Base-by-base conservation (phyloP, 2,113 vertebrate species). In the Hippocampus barbouri region DNA sequence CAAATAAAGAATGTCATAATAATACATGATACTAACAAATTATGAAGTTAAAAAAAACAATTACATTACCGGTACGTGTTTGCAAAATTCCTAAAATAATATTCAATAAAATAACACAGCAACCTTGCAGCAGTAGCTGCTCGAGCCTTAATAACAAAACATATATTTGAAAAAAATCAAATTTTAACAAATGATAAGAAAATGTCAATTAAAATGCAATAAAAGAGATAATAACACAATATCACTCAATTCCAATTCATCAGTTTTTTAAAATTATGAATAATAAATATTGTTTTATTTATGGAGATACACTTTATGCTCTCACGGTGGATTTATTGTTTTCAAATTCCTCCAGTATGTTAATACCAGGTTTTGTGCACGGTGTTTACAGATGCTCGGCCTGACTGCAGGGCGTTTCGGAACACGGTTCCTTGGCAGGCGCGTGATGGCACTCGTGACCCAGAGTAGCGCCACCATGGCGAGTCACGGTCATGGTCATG, bases 321-420 rank as follows among this genome's bases (percentile, higher is more conserved):
- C 51, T 54, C 21, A 10, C n/a, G 8, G 49, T 20, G 5, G 18
- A 54, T 54, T 54, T 3, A 10, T 54, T 53, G 7, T 53, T 2
- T n/a, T 54, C 21, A 49, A 49, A 16, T 49, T 54, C 15, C 8
- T n/a, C 8, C 11, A 25, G 4, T 27, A 18, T 60, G 15, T 34
- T 60, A 16, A 18, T 60, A 15, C 23, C 25, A 6, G 8, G 16
- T 30, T 60, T 7, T 30, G 15, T 41, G 8, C 18, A 63, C 3
- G 12, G 11, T 41, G 66, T 85, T 51, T 82, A 3, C 85, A 92
- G 92, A 92, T 92, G 91, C 75, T 90, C 61, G 79, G 40, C 8
- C 56, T 91, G 83, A 87, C 81, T 1, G 57, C 80, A 15, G 76
- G 73, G n/a, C 87, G 41, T 15, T 34, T 18, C 40, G 34, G 1